Base-by-base conservation (phyloP, 2,113 vertebrate species). In the Dunckerocampus dactyliophorus region DNA sequence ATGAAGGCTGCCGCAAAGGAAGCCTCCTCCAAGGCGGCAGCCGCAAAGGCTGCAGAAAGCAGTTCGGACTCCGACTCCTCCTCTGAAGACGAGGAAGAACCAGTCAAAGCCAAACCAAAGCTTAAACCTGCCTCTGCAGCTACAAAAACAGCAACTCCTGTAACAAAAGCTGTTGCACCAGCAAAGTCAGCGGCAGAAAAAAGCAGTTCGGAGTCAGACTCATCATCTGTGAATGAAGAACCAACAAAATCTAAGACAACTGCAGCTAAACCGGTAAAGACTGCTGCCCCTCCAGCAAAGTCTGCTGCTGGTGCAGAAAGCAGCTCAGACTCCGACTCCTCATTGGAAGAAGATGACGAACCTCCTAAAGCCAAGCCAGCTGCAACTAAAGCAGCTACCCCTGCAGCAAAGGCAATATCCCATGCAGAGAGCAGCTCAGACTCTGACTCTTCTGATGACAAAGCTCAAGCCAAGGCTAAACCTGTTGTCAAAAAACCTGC, bases 211-310 rank as follows among this genome's bases (percentile, higher is more conserved):
- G 79, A 80, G 46, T 76, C 75, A 1, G 79, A 79, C 49, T 77
- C 77, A 9, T 20, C 62, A 67, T 83, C 81, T n/a, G 54, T 59
- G 9, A 48, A 74, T 34, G 71, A 72, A 39, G 80, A 65, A 12
- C 37, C 71, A 34, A 90, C 88, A 2, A 68, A 61, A 31, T n/a
- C 62, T 60, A 65, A 68, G n/a, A 86, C 77, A 76, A 6, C 89
- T 69, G 5, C 76, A 76, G 39, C 56, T 45, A 79, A 85, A 3
- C 43, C 81, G 14, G 14, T 3, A 4, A 58, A 58, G n/a, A 20
- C 39, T 22, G n/a, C 71, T 17, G 88, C 89, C 65, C 8, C 77
- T 75, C 62, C 73, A 19, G 24, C 52, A 52, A 92, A 91, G 84
- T 60, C 52, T 47, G 37, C 56, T 39, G 77, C 85, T 7, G 65